Conservation (phyloP, 2,888 invertebrate genomes). For the Elysia crispata region DNA sequence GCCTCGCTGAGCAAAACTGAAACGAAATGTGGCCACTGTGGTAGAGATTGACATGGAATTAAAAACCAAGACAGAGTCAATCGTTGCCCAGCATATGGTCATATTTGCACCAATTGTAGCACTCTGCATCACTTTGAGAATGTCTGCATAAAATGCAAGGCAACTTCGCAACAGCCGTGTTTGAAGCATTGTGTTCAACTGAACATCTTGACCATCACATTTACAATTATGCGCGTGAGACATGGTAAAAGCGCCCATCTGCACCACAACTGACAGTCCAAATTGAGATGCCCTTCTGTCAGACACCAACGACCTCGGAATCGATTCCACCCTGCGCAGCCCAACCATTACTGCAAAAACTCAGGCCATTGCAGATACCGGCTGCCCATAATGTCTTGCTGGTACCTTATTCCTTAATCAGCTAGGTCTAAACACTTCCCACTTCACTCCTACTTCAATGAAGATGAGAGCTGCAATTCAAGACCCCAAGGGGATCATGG, state of each 20-base stretch:
- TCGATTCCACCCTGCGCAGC: too few relatives aligned
- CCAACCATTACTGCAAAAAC: too few relatives aligned
- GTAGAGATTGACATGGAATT: conserved; percentile 57
- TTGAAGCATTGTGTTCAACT: too few relatives aligned
- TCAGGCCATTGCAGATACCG: too few relatives aligned
- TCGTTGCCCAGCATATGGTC: conserved; percentile 46
- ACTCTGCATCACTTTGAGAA: too few relatives aligned
- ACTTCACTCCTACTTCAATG: conserved; percentile 61
- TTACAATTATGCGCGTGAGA: too few relatives aligned
- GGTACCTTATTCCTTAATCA: conserved; percentile 52
- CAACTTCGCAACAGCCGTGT: conserved; percentile 52
- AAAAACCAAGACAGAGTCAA: conserved; percentile 37
- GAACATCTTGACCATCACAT: too few relatives aligned
- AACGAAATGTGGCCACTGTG: conserved; percentile 60
- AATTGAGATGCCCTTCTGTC: conserved; percentile 51
- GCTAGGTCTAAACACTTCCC: conserved; percentile 56
- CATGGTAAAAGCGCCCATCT: too few relatives aligned
- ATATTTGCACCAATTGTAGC: conserved; percentile 44
- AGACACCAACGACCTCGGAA: conserved; percentile 57
- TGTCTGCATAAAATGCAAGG: conserved; percentile 56
- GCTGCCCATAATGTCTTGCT: conserved; percentile 60
- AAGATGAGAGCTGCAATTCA: conserved; percentile 60
- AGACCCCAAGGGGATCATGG: conserved; percentile 59
- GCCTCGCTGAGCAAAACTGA: not conserved
- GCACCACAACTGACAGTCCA: conserved; percentile 1